Evolutionary conservation across 2,797 vertebrate genomes (phyloP).

Genomic region (Lagorchestes hirsutus): DNA sequence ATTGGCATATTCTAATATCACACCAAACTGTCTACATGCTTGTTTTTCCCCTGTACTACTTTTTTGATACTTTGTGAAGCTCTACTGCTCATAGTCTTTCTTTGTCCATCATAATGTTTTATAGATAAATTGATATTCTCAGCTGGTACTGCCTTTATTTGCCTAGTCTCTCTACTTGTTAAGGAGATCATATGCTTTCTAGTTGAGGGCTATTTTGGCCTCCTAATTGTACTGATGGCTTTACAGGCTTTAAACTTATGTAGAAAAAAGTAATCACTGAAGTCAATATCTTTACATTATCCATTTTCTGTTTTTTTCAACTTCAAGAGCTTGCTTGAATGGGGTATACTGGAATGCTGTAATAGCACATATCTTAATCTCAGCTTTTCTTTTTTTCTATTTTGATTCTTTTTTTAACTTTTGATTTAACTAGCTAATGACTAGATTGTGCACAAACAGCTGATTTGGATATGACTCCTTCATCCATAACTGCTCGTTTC

Average conservation of each 20-base stretch:
- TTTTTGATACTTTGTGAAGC: background rate
- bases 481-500: background rate
- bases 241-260: background rate
- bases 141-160: background rate
- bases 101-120: background rate
- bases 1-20: background rate
- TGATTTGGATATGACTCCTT: background rate
- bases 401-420: background rate
- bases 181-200: background rate
- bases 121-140: background rate
- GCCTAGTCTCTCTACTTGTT: background rate
- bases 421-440: background rate
- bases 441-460: background rate
- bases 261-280: background rate
- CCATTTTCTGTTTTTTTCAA: background rate
- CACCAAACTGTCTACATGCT: background rate
- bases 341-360: background rate
- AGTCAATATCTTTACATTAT: background rate
- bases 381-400: background rate
- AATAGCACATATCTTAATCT: background rate
- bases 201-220: background rate
- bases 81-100: background rate
- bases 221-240: background rate
- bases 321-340: background rate
- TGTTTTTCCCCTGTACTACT: background rate